Conservation (phyloP, 1,140 invertebrate species). For the Brachionus angularis region DNA sequence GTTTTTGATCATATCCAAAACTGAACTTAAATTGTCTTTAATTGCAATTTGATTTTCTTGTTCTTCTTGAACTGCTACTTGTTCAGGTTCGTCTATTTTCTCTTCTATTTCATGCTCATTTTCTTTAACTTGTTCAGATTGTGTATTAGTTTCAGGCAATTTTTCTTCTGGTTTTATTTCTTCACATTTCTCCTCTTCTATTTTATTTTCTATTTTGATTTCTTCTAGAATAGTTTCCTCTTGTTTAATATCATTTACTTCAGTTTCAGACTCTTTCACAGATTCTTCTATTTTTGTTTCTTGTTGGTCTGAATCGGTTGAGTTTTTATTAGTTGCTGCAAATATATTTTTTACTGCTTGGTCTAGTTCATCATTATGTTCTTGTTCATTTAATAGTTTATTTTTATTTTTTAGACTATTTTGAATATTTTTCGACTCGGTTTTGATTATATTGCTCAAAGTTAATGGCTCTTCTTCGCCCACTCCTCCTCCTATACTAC, state of each 20-base stretch:
- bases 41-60: no score
- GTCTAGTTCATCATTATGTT: not conserved
- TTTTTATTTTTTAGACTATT: not conserved
- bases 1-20: no score
- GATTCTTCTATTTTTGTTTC: not conserved
- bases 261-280: not conserved
- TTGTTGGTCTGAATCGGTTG: not conserved
- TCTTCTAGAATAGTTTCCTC: not conserved
- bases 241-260: not conserved
- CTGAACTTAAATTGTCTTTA: no score
- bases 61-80: no score
- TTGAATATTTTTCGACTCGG: slow-evolving; percentile 5
- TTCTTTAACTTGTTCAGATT: not conserved
- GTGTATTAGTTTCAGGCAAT: not conserved
- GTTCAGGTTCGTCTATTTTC: no score
- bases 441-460: slow-evolving; percentile 9
- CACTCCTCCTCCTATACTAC: slow-evolving; percentile 15
- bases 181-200: not conserved
- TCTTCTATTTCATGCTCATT: not conserved
- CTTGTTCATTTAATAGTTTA: not conserved
- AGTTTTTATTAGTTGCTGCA: not conserved
- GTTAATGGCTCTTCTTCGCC: slow-evolving; percentile 28
- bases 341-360: not conserved
- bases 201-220: not conserved
- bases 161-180: not conserved